Percentiles rank a stretch among this genome's conserved stretches.
Evolutionary conservation across 2,797 vertebrate genomes (phyloP).

Genomic region (Clarias fuscus): DNA sequence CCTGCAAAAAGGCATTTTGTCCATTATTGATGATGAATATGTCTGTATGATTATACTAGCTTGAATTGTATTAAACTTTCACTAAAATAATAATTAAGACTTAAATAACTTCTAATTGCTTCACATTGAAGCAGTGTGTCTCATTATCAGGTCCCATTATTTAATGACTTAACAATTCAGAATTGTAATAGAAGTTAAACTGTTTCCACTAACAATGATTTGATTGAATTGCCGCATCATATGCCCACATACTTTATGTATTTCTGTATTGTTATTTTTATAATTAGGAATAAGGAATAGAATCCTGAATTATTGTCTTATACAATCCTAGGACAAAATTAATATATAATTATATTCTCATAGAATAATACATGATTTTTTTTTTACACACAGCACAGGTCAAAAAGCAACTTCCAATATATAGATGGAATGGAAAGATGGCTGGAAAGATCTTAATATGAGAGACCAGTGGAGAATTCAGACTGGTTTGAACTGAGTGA

Average conservation of each 20-base stretch:
- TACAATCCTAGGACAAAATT: not conserved
- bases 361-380: no score
- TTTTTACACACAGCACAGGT: not conserved
- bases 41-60: not conserved
- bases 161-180: constrained; percentile 38
- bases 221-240: constrained; percentile 18
- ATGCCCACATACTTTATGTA: not conserved
- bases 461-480: not conserved
- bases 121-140: not conserved
- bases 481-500: not conserved
- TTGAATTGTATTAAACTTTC: not conserved
- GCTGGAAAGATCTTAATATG: not conserved
- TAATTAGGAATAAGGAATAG: not conserved
- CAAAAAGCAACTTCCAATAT: not conserved
- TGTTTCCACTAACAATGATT: constrained; percentile 25
- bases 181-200: constrained; percentile 1
- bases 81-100: not conserved
- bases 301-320: not conserved
- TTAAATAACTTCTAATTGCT: constrained; percentile 6
- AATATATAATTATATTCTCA: no score
- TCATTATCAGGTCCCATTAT: constrained; percentile 5
- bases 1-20: not conserved
- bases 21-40: not conserved
- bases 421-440: no score
- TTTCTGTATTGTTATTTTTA: not conserved